Conservation (phyloP, 2,888 invertebrate genomes). For the Empis livida region DNA sequence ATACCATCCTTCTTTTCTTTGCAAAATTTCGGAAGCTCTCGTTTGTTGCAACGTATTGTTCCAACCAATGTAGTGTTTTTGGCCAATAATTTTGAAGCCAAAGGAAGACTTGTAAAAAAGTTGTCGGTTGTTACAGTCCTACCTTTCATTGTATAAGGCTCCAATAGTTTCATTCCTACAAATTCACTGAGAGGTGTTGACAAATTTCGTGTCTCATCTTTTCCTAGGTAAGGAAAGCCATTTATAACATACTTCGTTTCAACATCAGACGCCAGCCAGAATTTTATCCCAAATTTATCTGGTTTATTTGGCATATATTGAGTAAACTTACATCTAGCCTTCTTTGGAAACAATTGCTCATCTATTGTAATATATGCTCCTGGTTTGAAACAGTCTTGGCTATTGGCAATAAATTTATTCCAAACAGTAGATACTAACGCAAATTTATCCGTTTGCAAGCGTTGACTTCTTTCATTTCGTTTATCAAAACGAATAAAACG, state of each 20-base stretch:
- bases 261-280: neutral
- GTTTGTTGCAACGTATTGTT: constrained; percentile 7
- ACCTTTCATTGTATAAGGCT: constrained; percentile 3
- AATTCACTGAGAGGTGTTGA: constrained; percentile 14
- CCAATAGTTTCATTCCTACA: constrained; percentile 13
- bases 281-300: too few species aligned
- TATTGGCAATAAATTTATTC: neutral
- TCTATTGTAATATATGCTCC: too few species aligned
- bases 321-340: too few species aligned
- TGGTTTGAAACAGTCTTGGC: too few species aligned
- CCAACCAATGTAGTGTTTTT: constrained; percentile 6
- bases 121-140: constrained; percentile 6
- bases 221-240: too few species aligned
- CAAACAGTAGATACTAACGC: constrained; percentile 1
- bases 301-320: too few species aligned
- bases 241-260: too few species aligned
- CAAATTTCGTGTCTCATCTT: neutral
- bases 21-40: constrained; percentile 12
- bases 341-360: too few species aligned
- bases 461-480: constrained; percentile 2
- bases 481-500: too few species aligned
- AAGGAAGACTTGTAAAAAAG: constrained; percentile 7
- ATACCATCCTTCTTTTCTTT: constrained; percentile 13
- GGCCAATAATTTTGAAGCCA: constrained; percentile 5
- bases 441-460: constrained; percentile 4